Conservation (phyloP, 1,140 invertebrate species). For the Bombus confusus region DNA sequence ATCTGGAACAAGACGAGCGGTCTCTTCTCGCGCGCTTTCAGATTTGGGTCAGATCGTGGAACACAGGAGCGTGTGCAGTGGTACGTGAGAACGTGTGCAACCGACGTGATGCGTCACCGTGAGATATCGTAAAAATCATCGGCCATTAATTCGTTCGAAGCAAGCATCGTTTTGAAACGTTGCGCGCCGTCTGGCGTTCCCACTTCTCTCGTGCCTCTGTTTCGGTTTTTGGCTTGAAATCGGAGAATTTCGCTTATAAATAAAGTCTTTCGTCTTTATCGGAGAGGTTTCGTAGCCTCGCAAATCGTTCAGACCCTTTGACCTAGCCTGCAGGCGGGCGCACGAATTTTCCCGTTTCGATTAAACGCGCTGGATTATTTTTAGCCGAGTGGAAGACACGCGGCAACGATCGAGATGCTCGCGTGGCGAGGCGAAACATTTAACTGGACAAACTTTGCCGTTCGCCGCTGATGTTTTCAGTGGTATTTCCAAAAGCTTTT, state of each 20-base stretch:
- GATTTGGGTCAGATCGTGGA: constrained; percentile 79
- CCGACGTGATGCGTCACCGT: constrained; percentile 39
- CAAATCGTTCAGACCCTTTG: constrained; percentile 36
- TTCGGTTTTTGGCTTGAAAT: not conserved
- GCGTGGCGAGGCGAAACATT: not conserved
- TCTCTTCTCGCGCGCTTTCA: constrained; percentile 48
- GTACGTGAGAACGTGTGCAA: constrained; percentile 8
- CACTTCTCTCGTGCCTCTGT: not conserved
- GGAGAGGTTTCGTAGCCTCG: not conserved
- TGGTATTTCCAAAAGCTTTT: too few species aligned
- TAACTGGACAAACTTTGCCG: not conserved
- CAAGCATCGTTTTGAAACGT: constrained; percentile 47
- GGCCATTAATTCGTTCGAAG: constrained; percentile 41
- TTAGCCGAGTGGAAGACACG: constrained; percentile 42
- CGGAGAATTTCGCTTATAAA: not conserved
- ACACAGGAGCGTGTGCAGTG: constrained; percentile 30
- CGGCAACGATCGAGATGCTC: not conserved
- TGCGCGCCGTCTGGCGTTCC: not conserved
- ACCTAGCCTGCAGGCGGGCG: constrained; percentile 4
- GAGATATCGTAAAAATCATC: constrained; percentile 40
- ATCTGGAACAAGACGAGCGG: constrained; percentile 68
- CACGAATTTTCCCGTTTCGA: constrained; percentile 43
- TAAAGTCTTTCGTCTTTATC: constrained; percentile 8
- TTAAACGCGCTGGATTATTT: constrained; percentile 39
- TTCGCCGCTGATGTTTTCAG: too few species aligned